phyloP scores from a whole-genome alignment of 92 coral and sea anemone species.

The Diadumene lineata region DNA sequence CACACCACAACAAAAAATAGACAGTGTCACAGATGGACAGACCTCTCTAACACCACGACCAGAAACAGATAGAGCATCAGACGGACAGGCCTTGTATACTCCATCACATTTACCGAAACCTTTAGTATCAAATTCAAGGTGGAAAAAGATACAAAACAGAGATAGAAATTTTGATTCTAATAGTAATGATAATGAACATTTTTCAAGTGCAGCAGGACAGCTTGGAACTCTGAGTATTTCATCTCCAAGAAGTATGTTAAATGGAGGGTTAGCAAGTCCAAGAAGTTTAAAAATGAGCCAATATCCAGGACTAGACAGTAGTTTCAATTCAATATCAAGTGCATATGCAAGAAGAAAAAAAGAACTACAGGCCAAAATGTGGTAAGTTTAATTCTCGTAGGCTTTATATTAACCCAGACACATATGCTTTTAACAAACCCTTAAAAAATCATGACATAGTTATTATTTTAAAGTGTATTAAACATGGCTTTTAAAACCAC shows the following conservation, averaged over 20 bases:
- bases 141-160: constrained; percentile 24
- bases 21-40: too few relatives aligned
- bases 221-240: constrained; percentile 12
- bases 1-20: constrained; percentile 25
- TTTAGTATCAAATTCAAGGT: constrained; percentile 34
- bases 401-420: too few relatives aligned
- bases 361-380: constrained; percentile 44
- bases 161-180: not conserved
- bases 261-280: constrained; percentile 9
- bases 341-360: constrained; percentile 38
- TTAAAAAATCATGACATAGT: too few relatives aligned
- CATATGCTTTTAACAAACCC: too few relatives aligned
- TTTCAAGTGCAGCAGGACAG: not conserved
- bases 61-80: too few relatives aligned
- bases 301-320: constrained; percentile 19
- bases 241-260: constrained; percentile 12
- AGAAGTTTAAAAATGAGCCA: constrained; percentile 9
- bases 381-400: too few relatives aligned
- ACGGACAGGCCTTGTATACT: not conserved
- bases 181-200: not conserved
- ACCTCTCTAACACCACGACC: too few relatives aligned
- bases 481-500: too few relatives aligned
- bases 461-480: too few relatives aligned
- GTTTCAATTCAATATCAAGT: constrained; percentile 29
- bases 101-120: constrained; percentile 29